A percentile compares a stretch with the other conserved stretches of the same genome.
These are phyloP conservation scores for Apolygus lucorum DNA, from an alignment of 1,140 invertebrate species.

Conservation along the genomic window DNA sequence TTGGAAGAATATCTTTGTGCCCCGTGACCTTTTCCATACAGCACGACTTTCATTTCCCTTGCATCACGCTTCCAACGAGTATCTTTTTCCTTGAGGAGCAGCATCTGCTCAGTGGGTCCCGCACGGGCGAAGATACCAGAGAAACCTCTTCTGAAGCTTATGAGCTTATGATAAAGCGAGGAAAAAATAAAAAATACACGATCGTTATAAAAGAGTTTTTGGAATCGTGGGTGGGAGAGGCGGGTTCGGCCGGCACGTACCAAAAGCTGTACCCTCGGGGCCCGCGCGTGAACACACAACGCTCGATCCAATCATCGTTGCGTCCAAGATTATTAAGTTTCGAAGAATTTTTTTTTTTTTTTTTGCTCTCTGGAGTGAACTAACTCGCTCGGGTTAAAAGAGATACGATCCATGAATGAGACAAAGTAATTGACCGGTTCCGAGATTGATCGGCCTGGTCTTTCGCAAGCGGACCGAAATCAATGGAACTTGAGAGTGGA, in stretches of 20 bases:
- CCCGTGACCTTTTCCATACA: conserved; percentile 10
- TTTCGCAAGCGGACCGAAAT: too few relatives aligned
- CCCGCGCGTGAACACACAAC: neutral
- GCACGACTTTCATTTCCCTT: conserved; percentile 16
- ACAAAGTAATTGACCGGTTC: neutral
- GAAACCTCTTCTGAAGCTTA: too few relatives aligned
- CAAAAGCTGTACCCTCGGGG: neutral
- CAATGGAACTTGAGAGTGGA: too few relatives aligned
- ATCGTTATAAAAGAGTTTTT: neutral
- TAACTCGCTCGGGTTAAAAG: neutral
- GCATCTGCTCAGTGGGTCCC: conserved; percentile 7
- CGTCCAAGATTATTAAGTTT: neutral
- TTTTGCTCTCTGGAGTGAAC: neutral
- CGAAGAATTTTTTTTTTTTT: too few relatives aligned
- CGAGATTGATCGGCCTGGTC: neutral
- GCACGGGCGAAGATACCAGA: neutral
- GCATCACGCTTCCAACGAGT: conserved; percentile 3
- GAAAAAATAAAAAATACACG: too few relatives aligned
- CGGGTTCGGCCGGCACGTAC: neutral
- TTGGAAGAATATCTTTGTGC: neutral
- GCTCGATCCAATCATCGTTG: neutral
- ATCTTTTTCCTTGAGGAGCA: neutral
- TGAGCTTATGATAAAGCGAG: too few relatives aligned
- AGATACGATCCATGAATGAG: neutral
- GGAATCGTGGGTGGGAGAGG: neutral